Conservation (phyloP, 2,113 vertebrate species). For the Climacteris rufus region DNA sequence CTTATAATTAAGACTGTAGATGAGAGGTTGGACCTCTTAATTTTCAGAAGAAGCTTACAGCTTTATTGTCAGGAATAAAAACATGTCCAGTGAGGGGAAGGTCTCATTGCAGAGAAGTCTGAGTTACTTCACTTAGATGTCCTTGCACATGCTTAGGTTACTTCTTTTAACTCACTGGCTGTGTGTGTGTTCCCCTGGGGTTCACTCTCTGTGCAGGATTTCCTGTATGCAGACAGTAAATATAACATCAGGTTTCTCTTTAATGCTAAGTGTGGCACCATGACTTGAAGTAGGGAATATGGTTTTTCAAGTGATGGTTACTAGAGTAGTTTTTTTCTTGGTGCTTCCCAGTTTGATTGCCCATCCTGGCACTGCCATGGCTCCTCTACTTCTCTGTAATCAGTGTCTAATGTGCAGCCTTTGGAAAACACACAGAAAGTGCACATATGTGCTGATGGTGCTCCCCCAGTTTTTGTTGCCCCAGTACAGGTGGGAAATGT, state of each 20-base stretch:
- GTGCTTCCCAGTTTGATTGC: not conserved
- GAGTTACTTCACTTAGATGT: not conserved
- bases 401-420: not conserved
- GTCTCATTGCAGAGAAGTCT: not conserved
- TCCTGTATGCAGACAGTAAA: not conserved
- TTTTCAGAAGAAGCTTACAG: not conserved
- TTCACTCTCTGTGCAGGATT: not conserved
- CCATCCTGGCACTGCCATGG: accelerated
- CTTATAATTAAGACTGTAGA: not conserved
- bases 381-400: not conserved
- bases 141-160: not conserved
- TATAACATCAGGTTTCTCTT: not conserved
- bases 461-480: not conserved
- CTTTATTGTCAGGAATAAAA: not conserved
- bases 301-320: not conserved
- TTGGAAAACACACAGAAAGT: not conserved
- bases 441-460: not conserved
- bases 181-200: not conserved
- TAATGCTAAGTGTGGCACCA: not conserved
- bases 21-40: not conserved
- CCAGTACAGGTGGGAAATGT: not conserved
- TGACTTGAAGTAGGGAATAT: not conserved
- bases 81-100: not conserved
- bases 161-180: not conserved
- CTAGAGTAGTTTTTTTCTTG: not conserved